A percentile compares a stretch with the other conserved stretches of the same genome.
Conservation (phyloP, 2,113 vertebrate species). For the Panthera tigris region DNA sequence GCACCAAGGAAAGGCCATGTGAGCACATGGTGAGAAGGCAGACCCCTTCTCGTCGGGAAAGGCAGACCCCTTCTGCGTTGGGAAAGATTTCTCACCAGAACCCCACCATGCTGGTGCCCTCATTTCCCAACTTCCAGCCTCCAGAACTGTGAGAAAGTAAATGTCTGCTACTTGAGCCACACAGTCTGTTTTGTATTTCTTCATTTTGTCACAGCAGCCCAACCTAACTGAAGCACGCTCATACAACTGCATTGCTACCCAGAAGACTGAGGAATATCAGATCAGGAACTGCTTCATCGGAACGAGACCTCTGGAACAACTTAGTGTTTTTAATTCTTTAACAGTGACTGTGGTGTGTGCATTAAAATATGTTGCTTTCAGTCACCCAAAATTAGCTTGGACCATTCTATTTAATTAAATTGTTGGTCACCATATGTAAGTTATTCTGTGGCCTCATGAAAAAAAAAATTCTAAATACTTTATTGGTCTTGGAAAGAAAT, state of each 20-base stretch:
- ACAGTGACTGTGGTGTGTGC: background rate
- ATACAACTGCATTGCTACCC: background rate
- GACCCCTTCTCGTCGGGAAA: too few relatives aligned
- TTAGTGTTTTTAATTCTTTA: background rate
- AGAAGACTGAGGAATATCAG: background rate
- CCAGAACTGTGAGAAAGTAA: background rate
- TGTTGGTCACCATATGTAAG: background rate
- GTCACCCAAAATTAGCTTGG: background rate
- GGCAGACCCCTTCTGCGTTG: background rate
- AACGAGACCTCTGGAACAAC: background rate
- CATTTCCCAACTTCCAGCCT: background rate
- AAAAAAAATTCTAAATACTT: background rate
- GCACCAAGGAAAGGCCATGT: background rate
- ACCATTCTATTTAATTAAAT: constrained; percentile 1
- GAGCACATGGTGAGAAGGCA: background rate
- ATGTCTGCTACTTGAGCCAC: background rate
- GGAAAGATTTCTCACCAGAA: background rate
- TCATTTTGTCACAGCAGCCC: background rate
- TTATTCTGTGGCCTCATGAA: background rate
- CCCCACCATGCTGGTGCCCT: rapidly evolving
- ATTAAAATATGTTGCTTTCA: background rate
- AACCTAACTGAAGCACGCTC: background rate
- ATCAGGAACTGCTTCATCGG: background rate
- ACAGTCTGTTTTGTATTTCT: background rate
- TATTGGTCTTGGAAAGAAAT: background rate